Conservation (phyloP, 2,888 invertebrate species). For the Hypena proboscidalis region DNA sequence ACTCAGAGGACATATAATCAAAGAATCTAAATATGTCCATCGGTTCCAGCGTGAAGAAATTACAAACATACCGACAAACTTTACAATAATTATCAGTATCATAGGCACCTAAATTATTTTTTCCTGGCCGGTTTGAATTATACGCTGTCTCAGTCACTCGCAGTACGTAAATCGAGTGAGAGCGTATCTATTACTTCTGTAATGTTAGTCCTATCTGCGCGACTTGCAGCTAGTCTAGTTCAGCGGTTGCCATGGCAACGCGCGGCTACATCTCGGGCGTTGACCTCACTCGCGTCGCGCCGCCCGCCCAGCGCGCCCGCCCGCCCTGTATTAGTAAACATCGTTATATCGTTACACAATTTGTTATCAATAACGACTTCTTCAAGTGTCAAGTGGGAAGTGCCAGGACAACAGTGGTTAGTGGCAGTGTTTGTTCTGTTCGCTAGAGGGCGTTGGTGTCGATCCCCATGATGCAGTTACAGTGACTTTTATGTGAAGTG, state of each 20-base stretch:
- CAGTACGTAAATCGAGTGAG: too few relatives aligned
- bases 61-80: too few relatives aligned
- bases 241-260: constrained; percentile 59
- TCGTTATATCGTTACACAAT: constrained; percentile 41
- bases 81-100: too few relatives aligned
- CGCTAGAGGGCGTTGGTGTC: constrained; percentile 5
- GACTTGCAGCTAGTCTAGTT: constrained; percentile 28
- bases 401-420: background rate
- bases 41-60: too few relatives aligned
- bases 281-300: constrained; percentile 55
- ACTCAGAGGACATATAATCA: too few relatives aligned
- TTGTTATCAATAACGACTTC: constrained; percentile 40
- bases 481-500: too few relatives aligned
- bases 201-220: constrained; percentile 1
- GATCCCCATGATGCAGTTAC: background rate
- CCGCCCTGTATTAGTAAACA: constrained; percentile 55
- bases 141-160: too few relatives aligned
- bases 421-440: constrained; percentile 5
- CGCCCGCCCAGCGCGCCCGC: constrained; percentile 58
- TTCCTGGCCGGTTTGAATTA: too few relatives aligned
- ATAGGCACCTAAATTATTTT: too few relatives aligned
- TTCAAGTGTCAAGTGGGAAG: constrained; percentile 14
- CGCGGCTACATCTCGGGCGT: constrained; percentile 56
- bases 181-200: background rate
- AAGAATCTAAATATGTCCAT: too few relatives aligned